Conservation (phyloP, 92 coral and sea anemone genomes). For the Diadumene lineata region DNA sequence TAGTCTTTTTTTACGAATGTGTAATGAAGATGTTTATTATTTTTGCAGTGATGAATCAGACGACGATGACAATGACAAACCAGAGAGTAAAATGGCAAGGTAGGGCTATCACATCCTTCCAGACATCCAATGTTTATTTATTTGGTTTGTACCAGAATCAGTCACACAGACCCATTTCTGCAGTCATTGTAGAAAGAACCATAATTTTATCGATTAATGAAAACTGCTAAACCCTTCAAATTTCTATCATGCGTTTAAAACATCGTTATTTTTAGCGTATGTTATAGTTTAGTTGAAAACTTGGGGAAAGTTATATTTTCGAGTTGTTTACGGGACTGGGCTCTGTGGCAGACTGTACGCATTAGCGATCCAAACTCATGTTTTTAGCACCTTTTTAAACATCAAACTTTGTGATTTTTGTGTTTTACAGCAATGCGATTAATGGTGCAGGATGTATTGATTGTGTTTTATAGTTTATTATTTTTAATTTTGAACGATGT, state of each 20-base stretch:
- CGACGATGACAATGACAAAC: constrained; percentile 80
- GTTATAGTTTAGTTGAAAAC: background rate
- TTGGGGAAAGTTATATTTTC: background rate
- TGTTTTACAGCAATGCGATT: background rate
- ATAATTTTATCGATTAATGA: background rate
- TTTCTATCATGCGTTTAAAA: background rate
- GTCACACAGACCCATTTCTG: background rate
- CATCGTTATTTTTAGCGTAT: background rate
- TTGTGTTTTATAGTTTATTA: background rate
- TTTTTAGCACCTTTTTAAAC: background rate
- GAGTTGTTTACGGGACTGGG: constrained; percentile 1
- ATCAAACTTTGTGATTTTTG: background rate
- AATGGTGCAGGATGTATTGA: background rate
- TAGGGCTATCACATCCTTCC: constrained; percentile 14
- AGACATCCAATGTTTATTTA: constrained; percentile 10
- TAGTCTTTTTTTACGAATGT: background rate
- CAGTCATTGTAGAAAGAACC: background rate
- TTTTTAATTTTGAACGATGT: background rate
- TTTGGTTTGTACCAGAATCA: background rate
- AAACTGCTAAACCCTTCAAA: background rate
- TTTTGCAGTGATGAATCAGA: constrained; percentile 90
- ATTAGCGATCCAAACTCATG: background rate
- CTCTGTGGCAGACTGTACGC: too few species aligned
- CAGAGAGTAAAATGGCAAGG: constrained; percentile 82
- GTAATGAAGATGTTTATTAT: background rate